Base-by-base conservation (phyloP, 2,113 vertebrate genomes). In the Piaya cayana region DNA sequence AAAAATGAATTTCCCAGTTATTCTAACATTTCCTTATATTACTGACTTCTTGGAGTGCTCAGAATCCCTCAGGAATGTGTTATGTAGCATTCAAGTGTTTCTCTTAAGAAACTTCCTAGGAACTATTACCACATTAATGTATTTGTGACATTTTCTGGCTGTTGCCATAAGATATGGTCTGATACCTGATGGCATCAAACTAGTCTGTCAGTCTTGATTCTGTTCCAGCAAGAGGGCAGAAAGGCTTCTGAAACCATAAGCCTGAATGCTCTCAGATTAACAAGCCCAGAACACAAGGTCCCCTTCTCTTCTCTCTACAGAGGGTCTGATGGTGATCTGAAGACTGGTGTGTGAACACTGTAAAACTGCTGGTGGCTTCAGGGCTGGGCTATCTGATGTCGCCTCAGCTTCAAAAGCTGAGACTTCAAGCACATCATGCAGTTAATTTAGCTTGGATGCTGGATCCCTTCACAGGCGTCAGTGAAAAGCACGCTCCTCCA, bases 401-500 rank as follows among this genome's bases (percentile, higher is more conserved):
- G 26, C 25, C 15, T 21, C 42, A 30, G 9, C 15, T 39, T 27
- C 23, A 63, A n/a, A 30, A 1, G 3, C 32, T 6, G 15, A 36
- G 39, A 27, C 30, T 65, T 15, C 49, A 56, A 75, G 42, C 22
- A 50, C 3, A 4, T 18, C 15, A 27, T 11, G 42, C 13, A 25
- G n/a, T 21, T 9, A 26, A 53, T n/a, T 29, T 36, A 36, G 13
- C 20, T 39, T 4, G 2, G 58, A 37, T 52, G 37, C 29, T 43
- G 47, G 21, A 36, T 74, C 47, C 47, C 29, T 62, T 30, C 25
- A 25, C 18, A 15, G 27, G 10, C 10, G 9, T 15, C 36, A 23
- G 26, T 21, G 26, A 43, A 42, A 62, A 50, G 26, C 26, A n/a
- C 1, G 1, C 23, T 15, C 30, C 32, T 45, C 42, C 9, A 0